phyloP scores from a whole-genome alignment of 2,113 vertebrate species.

The Salvelinus alpinus region DNA sequence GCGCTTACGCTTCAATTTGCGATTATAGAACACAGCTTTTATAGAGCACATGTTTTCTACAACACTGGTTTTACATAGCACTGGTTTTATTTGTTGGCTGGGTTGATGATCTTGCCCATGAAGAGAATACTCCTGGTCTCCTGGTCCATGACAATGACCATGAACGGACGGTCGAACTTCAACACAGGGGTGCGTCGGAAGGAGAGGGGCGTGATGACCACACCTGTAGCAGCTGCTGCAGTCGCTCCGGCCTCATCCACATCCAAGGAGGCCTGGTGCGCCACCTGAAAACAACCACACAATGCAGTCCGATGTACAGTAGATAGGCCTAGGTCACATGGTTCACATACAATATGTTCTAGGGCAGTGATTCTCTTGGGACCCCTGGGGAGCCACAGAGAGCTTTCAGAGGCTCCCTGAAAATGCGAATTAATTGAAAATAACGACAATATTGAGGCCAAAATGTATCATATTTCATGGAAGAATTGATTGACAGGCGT shows the following conservation, averaged over 20 bases:
- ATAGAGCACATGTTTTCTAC: too few species aligned
- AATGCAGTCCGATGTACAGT: not conserved
- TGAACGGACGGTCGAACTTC: conserved; percentile 72
- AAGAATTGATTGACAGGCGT: not conserved
- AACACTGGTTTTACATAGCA: too few species aligned
- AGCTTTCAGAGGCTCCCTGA: not conserved
- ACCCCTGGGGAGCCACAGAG: not conserved
- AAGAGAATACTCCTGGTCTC: conserved; percentile 65
- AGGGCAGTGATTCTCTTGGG: not conserved
- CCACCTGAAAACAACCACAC: conserved; percentile 49
- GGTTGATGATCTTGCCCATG: conserved; percentile 73
- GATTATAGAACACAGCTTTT: too few species aligned
- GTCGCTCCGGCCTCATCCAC: conserved; percentile 72
- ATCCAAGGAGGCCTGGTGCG: conserved; percentile 72
- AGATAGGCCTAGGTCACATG: not conserved
- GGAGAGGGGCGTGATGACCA: conserved; percentile 34
- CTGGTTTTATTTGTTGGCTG: conserved; percentile 39
- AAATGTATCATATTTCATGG: too few species aligned
- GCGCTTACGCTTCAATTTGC: too few species aligned
- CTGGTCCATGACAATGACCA: conserved; percentile 63
- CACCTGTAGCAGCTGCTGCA: conserved; percentile 64
- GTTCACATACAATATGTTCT: not conserved
- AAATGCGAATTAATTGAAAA: too few species aligned
- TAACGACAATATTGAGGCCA: too few species aligned
- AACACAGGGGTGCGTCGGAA: conserved; percentile 1